Base-by-base conservation (phyloP, 2,797 vertebrate genomes). In the Oreochromis grahami region DNA sequence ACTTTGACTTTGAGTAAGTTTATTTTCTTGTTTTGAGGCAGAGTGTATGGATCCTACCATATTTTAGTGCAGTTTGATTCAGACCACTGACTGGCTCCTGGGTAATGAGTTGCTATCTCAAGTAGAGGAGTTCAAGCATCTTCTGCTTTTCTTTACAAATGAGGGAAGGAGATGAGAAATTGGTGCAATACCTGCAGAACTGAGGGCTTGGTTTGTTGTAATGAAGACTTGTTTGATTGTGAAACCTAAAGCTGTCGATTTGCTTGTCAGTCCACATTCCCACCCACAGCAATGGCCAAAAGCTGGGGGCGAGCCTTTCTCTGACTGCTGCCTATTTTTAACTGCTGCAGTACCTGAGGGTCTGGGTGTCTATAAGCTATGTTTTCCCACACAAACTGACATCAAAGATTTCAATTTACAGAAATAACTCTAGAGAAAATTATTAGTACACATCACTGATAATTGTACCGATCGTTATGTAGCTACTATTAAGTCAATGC, bases 71-170 rank as follows among this genome's bases (percentile, higher is more conserved):
- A 1, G 6, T 45, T 72, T 45, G 65, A 45, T 48, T 45, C 24
- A 19, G 41, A 70, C 14, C 24, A 26, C 21, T 10, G 19, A n/a
- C 19, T 52, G 50, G 19, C 19, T 52, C 10, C 19, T 7, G 9
- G 19, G 50, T 52, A 52, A 50, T 50, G 48, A 19, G 48, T 4
- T 48, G 41, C 41, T 38, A 36, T 7, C 34, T 60, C 29, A 34
- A 34, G 56, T 60, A 60, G 15, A 60, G 29, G 29, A 60, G 36
- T 63, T 0, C 34, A 63, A 19, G 32, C 21, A 3, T 8, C 34
- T 60, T 60, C 56, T 63, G 10, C 58, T 36, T 63, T 63, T 63
- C 58, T 63, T 63, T 63, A 26, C 21, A 43, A 43, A 43, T 26
- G 65, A 70, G 14, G 65, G 65, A 17, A 45, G 21, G 65, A 43